Evolutionary conservation across 92 coral and sea anemone genomes (phyloP), one percentile per base, ranked within the genome.

Genomic region (Palythoa heliodiscus): DNA sequence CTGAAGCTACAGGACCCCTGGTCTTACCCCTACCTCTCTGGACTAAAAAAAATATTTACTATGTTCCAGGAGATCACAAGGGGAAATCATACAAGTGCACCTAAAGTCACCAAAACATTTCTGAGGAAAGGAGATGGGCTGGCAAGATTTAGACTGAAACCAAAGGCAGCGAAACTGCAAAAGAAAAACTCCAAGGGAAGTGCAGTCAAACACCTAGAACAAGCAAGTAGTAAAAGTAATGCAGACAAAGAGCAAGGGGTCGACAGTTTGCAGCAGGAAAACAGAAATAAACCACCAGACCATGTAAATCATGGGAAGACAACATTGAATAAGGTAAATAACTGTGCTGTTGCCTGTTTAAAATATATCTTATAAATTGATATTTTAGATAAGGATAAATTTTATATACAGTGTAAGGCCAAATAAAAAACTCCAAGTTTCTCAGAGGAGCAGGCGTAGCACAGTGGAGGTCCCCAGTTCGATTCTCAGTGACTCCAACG

Each of bases 71-170:
- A 57, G 39, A 76, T 53, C 37, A 25, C 83, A 58, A 48, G 17
- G 29, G 24, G 71, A 24, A 78, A 75, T 52, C 76, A 55, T 29
- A 54, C 86, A 72, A 75, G 68, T 47, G 90, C 90, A 68, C 68
- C 47, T 11, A 93, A 76, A 76, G 87, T 93, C 16, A 91, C 89
- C 70, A 86, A 89, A 83, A 86, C 98, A 76, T 96, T 96, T 83
- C 91, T 96, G n/a, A 87, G 92, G 64, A 96, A 92, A 91, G 98
- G 99, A 24, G 95, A 96, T 83, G 99, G 99, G 8, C 92, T 96
- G 66, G 93, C 93, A 39, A 89, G 99, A 68, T 96, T 94, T 86
- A 89, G 92, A 52, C 85, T 93, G 86, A 92, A 91, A 58, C 80
- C 85, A 71, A 82, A 80, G 83, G 78, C 70, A 15, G 29, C 76